Evolutionary conservation across 2,113 vertebrate species (phyloP), one percentile per base, ranked within the genome.

Genomic region (Platycercus adscitus): DNA sequence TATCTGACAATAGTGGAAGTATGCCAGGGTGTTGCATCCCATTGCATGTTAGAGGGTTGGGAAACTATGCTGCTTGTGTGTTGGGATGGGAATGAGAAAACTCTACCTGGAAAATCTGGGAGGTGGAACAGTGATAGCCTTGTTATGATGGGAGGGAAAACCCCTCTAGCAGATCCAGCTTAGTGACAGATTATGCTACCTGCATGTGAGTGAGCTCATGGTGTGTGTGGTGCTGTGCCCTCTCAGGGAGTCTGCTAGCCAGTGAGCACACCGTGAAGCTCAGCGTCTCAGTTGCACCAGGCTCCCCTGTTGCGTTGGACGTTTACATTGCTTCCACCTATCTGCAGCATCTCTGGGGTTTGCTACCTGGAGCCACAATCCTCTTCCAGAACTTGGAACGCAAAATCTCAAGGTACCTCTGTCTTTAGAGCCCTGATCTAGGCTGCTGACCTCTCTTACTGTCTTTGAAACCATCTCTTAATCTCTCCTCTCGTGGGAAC

Each of bases 331-430:
- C 98, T 91, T 83, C 98, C 17, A 91, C 95, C 37, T 96, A 95
- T 72, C 70, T 96, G 69, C 96, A 97, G 7, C 98, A 98, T 73
- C 97, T 97, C 70, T 77, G 97, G 86, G 98, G 98, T 17, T 95
- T 99, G 90, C 96, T 99, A 15, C 97, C 98, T 26, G 98, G 99
- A 81, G 98, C 98, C 93, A 97, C 86, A 7, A 39, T 99, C 71
- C 89, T 98, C n/a, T 93, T 99, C 65, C 97, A 97, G 43, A 96
- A 93, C n/a, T 78, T 99, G 92, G 98, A 99, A 94, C 98, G 98
- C 75, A 97, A 89, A 88, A 77, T 98, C 63, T 98, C 98, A 69
- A 97, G 97, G 98, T 98, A 93, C 11, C 9, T 5, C 13, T 84
- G 33, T n/a, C 66, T 80, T 76, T 23, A 31, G 29, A 87, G 25